Evolutionary conservation across 2,888 invertebrate species (phyloP).

Genomic region (Thecophora atra): DNA sequence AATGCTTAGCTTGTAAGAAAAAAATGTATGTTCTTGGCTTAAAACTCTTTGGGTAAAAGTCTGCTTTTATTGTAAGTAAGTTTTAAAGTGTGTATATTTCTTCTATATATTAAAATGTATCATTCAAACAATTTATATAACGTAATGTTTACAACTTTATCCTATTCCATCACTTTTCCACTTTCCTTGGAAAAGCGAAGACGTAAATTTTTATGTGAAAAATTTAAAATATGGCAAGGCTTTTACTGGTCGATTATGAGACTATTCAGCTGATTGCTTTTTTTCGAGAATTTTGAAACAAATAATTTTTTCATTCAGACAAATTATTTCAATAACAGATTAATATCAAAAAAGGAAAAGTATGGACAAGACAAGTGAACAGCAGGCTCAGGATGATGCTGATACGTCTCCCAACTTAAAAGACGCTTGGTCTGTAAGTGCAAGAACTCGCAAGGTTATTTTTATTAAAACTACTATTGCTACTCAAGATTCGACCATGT

Average conservation of each 20-base stretch:
- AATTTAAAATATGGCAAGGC: background rate
- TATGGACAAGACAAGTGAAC: background rate
- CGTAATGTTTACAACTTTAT: no score
- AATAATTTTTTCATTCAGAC: background rate
- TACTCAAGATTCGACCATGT: conserved; percentile 65
- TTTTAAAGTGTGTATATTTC: no score
- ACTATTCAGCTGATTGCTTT: background rate
- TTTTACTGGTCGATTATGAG: background rate
- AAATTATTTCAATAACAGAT: background rate
- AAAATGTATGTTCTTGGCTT: background rate
- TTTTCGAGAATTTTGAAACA: background rate
- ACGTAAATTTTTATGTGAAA: background rate
- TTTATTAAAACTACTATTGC: background rate
- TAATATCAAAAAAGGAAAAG: background rate
- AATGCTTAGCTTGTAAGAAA: conserved; percentile 8
- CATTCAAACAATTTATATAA: no score
- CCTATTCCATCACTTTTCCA: no score
- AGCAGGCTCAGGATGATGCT: background rate
- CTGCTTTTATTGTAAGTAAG: no score
- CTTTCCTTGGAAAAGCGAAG: no score
- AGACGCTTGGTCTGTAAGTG: conserved; percentile 31
- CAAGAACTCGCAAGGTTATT: background rate
- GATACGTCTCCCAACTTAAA: background rate
- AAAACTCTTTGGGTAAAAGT: background rate
- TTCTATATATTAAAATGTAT: no score